phyloP scores from a whole-genome alignment of 2,797 vertebrate genomes.

The Tamandua tetradactyla region DNA sequence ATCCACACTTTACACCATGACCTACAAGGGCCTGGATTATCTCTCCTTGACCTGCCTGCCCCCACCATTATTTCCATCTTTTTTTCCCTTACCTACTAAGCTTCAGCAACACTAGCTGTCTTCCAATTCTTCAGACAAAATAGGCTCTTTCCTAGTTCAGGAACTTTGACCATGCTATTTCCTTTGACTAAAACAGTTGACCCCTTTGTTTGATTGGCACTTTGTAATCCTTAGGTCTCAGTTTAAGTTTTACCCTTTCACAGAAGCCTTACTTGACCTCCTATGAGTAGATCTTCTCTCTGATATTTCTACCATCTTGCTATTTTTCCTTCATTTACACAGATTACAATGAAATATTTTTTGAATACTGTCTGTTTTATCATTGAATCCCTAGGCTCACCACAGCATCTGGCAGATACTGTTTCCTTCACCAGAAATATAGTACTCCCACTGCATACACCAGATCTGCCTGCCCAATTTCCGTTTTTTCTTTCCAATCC shows the following conservation, averaged over 20 bases:
- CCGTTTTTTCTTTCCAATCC: background rate
- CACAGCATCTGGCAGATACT: background rate
- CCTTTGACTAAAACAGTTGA: background rate
- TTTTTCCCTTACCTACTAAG: background rate
- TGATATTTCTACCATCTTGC: conserved; percentile 17
- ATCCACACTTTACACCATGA: background rate
- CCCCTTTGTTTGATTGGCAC: background rate
- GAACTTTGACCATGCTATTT: background rate
- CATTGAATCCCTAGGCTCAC: background rate
- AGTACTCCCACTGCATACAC: background rate
- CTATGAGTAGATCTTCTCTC: background rate
- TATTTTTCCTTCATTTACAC: background rate
- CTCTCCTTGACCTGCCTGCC: background rate
- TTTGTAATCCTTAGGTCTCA: conserved; percentile 17
- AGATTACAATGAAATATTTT: conserved; percentile 31
- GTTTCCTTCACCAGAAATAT: background rate
- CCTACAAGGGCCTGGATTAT: background rate
- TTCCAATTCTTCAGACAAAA: conserved; percentile 27
- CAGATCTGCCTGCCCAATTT: background rate
- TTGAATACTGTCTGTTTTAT: background rate
- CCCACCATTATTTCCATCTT: background rate
- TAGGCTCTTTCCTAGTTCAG: conserved; percentile 1
- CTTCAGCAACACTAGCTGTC: background rate
- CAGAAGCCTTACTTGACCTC: background rate
- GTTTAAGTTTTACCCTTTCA: background rate